Conservation (phyloP, 2,113 vertebrate species). For the Dascyllus trimaculatus region DNA sequence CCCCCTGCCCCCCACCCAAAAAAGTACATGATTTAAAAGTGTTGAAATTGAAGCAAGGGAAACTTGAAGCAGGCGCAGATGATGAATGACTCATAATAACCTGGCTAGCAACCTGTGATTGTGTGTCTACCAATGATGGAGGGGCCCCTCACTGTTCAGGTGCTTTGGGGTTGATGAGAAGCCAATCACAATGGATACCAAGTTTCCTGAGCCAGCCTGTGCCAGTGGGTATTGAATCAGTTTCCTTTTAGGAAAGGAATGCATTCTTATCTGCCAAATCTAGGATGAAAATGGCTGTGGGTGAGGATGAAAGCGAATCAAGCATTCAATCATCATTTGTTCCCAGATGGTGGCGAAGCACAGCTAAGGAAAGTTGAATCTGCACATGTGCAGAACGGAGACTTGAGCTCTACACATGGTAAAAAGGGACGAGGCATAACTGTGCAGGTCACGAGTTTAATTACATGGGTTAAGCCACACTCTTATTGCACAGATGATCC, state of each 20-base stretch:
- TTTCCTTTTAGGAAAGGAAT: slow-evolving; percentile 24
- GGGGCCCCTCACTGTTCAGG: slow-evolving; percentile 59
- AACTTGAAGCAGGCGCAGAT: slow-evolving; percentile 54
- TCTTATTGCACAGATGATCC: slow-evolving; percentile 35
- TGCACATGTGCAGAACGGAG: neutral
- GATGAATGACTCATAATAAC: slow-evolving; percentile 82
- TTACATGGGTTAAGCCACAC: slow-evolving; percentile 41
- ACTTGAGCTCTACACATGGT: neutral
- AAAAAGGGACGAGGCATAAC: neutral
- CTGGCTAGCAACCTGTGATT: slow-evolving; percentile 58
- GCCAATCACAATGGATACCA: slow-evolving; percentile 37
- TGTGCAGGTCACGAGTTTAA: slow-evolving; percentile 28
- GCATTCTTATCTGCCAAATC: slow-evolving; percentile 45
- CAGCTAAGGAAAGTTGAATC: neutral
- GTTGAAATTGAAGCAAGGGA: slow-evolving; percentile 43
- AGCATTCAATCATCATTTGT: slow-evolving; percentile 44
- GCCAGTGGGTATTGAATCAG: slow-evolving; percentile 18
- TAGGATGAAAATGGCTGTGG: slow-evolving; percentile 29
- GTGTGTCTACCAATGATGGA: slow-evolving; percentile 73
- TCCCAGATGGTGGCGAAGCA: slow-evolving; percentile 12
- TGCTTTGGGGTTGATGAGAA: slow-evolving; percentile 58
- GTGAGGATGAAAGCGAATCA: slow-evolving; percentile 6
- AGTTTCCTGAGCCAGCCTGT: slow-evolving; percentile 28
- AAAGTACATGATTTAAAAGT: slow-evolving; percentile 44
- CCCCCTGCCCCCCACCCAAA: too few relatives aligned